These are phyloP conservation scores for Nycteola revayana DNA, from an alignment of 2,888 invertebrate genomes.

Conservation along the genomic window DNA sequence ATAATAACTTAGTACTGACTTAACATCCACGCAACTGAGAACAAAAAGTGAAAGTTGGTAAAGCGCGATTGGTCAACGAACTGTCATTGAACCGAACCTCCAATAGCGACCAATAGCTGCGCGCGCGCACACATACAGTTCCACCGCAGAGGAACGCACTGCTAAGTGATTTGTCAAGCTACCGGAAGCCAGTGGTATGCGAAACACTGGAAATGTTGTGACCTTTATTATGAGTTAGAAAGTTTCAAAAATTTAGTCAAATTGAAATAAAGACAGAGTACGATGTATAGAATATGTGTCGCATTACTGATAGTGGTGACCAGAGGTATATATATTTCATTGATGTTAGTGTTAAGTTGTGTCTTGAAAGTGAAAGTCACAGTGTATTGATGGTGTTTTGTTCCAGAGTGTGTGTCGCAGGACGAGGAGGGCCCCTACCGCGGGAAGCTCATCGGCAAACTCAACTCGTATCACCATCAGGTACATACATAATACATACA, in stretches of 20 bases:
- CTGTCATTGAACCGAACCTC: not conserved
- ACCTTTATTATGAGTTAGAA: conserved; percentile 36
- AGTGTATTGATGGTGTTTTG: conserved; percentile 18
- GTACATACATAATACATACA: conserved; percentile 46
- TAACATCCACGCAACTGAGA: conserved; percentile 8
- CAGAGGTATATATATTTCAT: conserved; percentile 40
- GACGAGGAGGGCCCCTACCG: conserved; percentile 88
- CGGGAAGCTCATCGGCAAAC: conserved; percentile 91
- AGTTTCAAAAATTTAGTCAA: conserved; percentile 33
- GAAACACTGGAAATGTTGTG: conserved; percentile 47
- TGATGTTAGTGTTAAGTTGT: conserved; percentile 1
- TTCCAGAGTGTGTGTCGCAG: conserved; percentile 68
- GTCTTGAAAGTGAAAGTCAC: conserved; percentile 38
- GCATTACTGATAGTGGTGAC: conserved; percentile 45
- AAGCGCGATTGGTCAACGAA: conserved; percentile 39
- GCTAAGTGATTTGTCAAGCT: conserved; percentile 48
- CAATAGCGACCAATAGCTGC: conserved; percentile 16
- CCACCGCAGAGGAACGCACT: conserved; percentile 2
- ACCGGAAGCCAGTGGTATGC: conserved; percentile 42
- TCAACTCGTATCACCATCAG: conserved; percentile 95
- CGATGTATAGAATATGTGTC: conserved; percentile 53
- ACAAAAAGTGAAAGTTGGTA: conserved; percentile 55
- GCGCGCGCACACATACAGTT: not conserved
- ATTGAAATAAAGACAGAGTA: conserved; percentile 27
- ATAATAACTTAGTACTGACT: no score